These are phyloP conservation scores for Hydrochoerus hydrochaeris DNA, from an alignment of 2,113 vertebrate species.

Conservation along the genomic window DNA sequence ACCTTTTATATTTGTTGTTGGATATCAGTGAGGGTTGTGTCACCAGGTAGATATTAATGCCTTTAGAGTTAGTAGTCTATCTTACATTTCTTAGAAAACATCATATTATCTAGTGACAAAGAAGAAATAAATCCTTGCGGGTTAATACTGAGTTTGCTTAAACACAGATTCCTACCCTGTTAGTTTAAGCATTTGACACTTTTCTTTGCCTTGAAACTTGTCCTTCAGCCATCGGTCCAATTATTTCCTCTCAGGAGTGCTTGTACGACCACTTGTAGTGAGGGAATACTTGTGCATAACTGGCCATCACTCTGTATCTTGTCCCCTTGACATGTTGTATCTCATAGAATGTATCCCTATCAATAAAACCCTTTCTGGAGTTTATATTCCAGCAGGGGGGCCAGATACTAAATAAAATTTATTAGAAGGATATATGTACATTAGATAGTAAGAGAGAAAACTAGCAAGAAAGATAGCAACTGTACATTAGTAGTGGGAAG, in stretches of 20 bases:
- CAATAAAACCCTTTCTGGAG: neutral
- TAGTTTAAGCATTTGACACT: neutral
- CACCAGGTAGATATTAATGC: neutral
- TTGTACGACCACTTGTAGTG: neutral
- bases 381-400: neutral
- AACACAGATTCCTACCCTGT: neutral
- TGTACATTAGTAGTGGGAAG: neutral
- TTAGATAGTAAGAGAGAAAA: neutral
- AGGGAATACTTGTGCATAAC: neutral
- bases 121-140: neutral
- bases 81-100: neutral
- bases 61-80: neutral
- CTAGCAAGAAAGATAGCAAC: neutral
- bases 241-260: neutral
- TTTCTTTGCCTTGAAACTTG: neutral
- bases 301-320: neutral
- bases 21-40: neutral
- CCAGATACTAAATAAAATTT: neutral
- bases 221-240: neutral
- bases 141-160: neutral
- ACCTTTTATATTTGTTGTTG: neutral
- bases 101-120: neutral
- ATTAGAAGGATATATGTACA: neutral
- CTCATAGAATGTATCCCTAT: neutral
- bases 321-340: neutral